Evolutionary conservation across 2,888 invertebrate genomes (phyloP), one percentile per base, ranked within the genome.

Genomic region (Stratiomys singularior): DNA sequence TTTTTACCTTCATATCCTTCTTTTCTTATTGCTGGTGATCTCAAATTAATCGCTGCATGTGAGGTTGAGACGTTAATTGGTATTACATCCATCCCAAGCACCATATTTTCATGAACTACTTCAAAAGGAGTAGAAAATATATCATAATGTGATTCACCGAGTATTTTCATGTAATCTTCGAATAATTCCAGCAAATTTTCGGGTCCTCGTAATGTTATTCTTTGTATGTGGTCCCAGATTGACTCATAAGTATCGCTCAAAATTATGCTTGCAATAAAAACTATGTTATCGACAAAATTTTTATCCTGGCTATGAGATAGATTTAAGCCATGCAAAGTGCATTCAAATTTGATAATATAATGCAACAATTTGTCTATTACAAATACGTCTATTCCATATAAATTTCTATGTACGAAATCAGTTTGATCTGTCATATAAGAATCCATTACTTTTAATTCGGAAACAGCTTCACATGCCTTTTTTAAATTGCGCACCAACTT

Each of bases 71-170:
- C n/a, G n/a, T 95, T 94, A 0, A 94, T 91, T 63, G 95, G 95
- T 9, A 98, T 93, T 44, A 96, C 93, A 86, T 98, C 97, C 82
- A 97, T 89, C 9, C 97, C 97, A 82, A 98, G 89, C 11, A 94
- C 93, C 85, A 97, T 90, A 87, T 97, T 95, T 13, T 91, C 89
- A 27, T 96, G 92, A 52, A 96, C 93, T 37, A 97, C 93, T 88
- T 97, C 97, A 85, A 98, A 98, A 0, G 98, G 98, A 86, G 92
- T 94, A 0, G 97, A 97, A 82, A 96, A 97, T 0, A 97, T 97
- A 84, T 96, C 94, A 83, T 94, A 93, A 87, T 96, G 95, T 79
- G 95, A 96, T 15, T 92, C 90, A 0, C 96, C 94, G 63, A 98
- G 88, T 0, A 94, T 92, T 11, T 92, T 91, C 81, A 96, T 91